Evolutionary conservation across 2,113 vertebrate genomes (phyloP), one percentile per base, ranked within the genome.

Genomic region (Genyomyrus donnyi): DNA sequence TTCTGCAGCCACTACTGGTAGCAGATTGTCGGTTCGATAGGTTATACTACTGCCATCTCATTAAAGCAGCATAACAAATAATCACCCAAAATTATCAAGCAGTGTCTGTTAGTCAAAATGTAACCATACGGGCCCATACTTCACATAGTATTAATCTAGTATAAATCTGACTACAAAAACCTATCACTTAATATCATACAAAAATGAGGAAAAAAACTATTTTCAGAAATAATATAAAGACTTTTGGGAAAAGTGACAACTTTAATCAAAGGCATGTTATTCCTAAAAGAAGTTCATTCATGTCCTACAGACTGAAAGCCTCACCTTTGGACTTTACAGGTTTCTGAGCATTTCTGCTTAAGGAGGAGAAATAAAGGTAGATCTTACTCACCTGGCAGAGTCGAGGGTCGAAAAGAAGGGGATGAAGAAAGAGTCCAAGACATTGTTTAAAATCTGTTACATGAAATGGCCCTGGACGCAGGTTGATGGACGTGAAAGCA

Each of bases 291-390:
- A 53, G 11, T 21, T 52, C 52, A 87, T 52, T 85, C 8, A 21
- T 24, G 58, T 42, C 17, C 74, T 62, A n/a, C 45, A 50, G 27
- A 70, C 62, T 70, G n/a, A 62, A 62, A 49, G 13, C 10, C 62
- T 39, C 58, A 52, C 88, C 88, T 89, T 89, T 89, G 88, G 74
- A 89, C 88, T 56, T 53, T 3, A 35, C 15, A 77, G 45, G 8
- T 19, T n/a, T 84, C 74, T 52, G 58, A 46, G 19, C 27, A 5
- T 46, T 48, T 83, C 27, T n/a, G 31, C 31, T 7, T 77, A 19
- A 56, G 52, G n/a, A 21, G 35, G 49, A 83, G 70, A 86, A 86
- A 31, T 24, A 15, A 21, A 86, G 45, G 74, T 15, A n/a, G 35
- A 58, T 50, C 52, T 19, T 10, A 66, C 89, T 90, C 56, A 90